Percentiles rank a stretch among this genome's conserved stretches.
phyloP scores from a whole-genome alignment of 2,113 vertebrate species.

The Plecotus auritus region DNA sequence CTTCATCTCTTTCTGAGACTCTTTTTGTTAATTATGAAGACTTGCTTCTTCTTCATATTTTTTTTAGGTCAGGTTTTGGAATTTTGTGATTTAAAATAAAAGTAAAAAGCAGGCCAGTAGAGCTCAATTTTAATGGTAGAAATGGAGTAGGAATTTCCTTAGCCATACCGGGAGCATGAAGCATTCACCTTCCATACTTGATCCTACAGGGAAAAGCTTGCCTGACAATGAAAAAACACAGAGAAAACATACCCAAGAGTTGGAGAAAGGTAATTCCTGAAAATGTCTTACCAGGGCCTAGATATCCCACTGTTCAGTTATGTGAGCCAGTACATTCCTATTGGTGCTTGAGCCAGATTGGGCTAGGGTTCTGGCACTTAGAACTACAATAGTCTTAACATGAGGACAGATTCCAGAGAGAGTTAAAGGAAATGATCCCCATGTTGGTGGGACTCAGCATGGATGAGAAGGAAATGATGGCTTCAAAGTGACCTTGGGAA shows the following conservation, averaged over 20 bases:
- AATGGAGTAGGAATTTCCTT: not conserved
- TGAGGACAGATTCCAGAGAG: not conserved
- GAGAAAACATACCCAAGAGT: not conserved
- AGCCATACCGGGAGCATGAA: not conserved
- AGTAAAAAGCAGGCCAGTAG: not conserved
- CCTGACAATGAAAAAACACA: not conserved
- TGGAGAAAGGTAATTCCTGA: not conserved
- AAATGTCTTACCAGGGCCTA: not conserved
- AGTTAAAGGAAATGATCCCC: not conserved
- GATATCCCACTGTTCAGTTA: not conserved
- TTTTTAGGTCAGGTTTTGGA: not conserved
- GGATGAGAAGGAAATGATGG: not conserved
- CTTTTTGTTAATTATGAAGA: constrained; percentile 7
- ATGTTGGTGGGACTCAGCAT: not conserved
- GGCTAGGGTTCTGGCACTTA: not conserved
- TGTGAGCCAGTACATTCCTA: not conserved
- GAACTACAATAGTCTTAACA: not conserved
- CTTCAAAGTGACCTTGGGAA: not conserved
- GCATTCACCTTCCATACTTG: not conserved
- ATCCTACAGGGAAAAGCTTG: not conserved
- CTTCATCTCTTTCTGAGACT: not conserved
- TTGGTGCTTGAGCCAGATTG: not conserved
- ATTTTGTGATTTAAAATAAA: constrained; percentile 7
- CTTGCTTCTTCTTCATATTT: not conserved
- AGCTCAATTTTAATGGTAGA: not conserved